Evolutionary conservation across 2,888 invertebrate genomes (phyloP).

Genomic region (Megaustenia siamemsis): DNA sequence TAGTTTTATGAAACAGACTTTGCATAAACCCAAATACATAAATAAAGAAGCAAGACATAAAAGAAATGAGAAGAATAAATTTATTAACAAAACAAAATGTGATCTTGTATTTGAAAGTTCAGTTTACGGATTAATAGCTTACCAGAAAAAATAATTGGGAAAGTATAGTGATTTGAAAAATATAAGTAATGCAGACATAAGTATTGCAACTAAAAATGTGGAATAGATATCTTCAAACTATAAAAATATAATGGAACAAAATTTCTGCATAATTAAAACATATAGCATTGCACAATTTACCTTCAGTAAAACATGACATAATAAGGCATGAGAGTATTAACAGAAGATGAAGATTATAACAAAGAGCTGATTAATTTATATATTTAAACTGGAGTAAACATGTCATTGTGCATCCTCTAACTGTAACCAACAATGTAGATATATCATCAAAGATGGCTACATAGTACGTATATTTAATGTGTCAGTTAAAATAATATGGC

Average conservation of each 20-base stretch:
- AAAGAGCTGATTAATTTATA: background rate
- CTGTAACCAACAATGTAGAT: no score
- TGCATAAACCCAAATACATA: constrained; percentile 12
- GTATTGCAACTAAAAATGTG: background rate
- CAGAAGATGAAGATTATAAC: constrained; percentile 6
- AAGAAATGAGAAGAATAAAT: no score
- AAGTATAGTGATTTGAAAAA: no score
- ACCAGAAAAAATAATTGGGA: no score
- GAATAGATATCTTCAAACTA: background rate
- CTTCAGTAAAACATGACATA: constrained; percentile 38
- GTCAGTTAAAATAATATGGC: no score
- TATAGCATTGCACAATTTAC: background rate
- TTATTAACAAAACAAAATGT: no score
- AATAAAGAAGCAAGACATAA: background rate
- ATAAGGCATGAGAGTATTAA: constrained; percentile 42
- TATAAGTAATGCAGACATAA: background rate
- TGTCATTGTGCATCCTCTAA: no score
- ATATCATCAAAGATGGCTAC: no score
- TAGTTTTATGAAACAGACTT: background rate
- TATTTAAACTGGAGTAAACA: background rate
- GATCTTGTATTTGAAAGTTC: no score
- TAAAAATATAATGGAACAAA: constrained; percentile 2
- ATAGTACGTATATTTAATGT: no score
- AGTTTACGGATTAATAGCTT: no score
- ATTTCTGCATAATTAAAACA: constrained; percentile 27